Evolutionary conservation across 2,888 invertebrate genomes (phyloP), one percentile per base, ranked within the genome.

Genomic region (Argyresthia albistria): DNA sequence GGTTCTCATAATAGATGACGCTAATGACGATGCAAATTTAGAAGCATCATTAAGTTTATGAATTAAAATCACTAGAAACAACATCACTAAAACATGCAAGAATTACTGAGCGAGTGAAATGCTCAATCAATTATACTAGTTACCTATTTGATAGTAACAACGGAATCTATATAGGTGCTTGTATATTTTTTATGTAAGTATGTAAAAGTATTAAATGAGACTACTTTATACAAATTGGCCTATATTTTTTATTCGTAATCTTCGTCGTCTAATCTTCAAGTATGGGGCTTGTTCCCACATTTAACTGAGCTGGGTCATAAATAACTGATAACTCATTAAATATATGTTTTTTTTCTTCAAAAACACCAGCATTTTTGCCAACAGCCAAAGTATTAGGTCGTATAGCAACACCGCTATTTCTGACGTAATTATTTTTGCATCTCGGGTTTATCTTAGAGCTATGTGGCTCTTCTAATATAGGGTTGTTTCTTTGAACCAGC

Each of bases 251-350:
- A 10, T n/a, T 39, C 39, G 39, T 11, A 11, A 8, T 8, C 10
- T 39, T 39, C 10, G 39, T 6, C 6, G n/a, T 9, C n/a, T n/a
- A 15, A 37, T 50, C 35, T 39, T 50, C 50, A 8, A 42, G 14
- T 8, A 54, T 42, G 8, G 51, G 36, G 51, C 55, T 49, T 55
- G 35, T 3, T 51, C 49, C 47, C 52, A 56, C 46, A 56, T 58
- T 12, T 43, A 54, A 48, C 36, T 60, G 60, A 43, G 50, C 37
- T 45, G 55, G 43, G 46, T 60, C 60, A 15, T 60, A 60, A 46
- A 60, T 60, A n/a, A 57, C 53, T n/a, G 58, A 53, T 16, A 53
- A 35, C 48, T 57, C 55, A 35, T 52, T 43, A 15, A 52, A 35
- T 7, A n/a, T 15, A 9, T 16, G 6, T 16, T 47, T 47, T 8